A percentile compares a stretch with the other conserved stretches of the same genome.
Evolutionary conservation across 2,888 invertebrate species (phyloP).

Genomic region (Aricia artaxerxes): DNA sequence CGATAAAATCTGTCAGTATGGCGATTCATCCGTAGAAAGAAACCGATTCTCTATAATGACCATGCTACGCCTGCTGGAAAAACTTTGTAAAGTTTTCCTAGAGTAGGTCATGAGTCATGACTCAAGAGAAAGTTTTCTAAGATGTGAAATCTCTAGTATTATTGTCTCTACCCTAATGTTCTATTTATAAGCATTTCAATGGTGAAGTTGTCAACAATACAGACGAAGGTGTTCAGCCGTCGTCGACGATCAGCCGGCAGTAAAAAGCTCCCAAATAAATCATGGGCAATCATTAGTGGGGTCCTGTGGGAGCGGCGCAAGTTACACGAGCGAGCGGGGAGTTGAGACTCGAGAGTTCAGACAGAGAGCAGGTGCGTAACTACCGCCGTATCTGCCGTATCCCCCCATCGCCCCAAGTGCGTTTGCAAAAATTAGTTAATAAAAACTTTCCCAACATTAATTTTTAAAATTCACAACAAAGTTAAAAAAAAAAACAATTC

Average conservation of each 20-base stretch:
- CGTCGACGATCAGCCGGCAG: slow-evolving; percentile 46
- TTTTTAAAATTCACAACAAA: too few species aligned
- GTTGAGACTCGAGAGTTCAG: too few species aligned
- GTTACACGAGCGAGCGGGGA: neutral
- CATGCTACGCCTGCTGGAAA: too few species aligned
- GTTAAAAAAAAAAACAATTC: too few species aligned
- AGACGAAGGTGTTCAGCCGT: neutral
- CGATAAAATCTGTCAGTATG: too few species aligned
- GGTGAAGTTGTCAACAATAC: slow-evolving; percentile 11
- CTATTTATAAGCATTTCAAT: neutral
- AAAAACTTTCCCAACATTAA: too few species aligned
- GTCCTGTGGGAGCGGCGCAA: slow-evolving; percentile 45
- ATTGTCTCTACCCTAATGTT: neutral
- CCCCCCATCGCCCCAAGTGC: too few species aligned
- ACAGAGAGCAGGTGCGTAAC: too few species aligned
- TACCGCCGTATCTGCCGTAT: too few species aligned
- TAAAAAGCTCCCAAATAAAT: slow-evolving; percentile 74
- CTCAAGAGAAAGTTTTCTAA: neutral
- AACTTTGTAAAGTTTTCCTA: neutral
- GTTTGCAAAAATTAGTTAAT: too few species aligned
- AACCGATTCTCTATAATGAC: too few species aligned
- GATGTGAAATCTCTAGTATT: neutral
- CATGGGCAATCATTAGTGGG: slow-evolving; percentile 74
- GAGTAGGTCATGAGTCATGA: neutral
- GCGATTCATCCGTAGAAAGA: too few species aligned